Evolutionary conservation across 1,140 invertebrate genomes (phyloP).

Genomic region (Bombus affinis): DNA sequence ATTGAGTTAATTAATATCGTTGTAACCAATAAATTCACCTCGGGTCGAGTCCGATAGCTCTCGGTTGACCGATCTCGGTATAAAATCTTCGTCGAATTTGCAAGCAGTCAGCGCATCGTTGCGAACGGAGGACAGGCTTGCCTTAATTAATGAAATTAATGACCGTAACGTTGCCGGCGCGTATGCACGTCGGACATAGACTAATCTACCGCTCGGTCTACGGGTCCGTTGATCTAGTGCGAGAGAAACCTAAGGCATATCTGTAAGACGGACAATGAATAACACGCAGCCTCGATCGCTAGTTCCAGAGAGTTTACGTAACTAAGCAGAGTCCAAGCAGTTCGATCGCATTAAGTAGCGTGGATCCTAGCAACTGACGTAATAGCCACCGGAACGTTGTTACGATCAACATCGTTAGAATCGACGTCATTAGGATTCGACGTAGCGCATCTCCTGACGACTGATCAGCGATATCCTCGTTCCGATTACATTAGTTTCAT

Average conservation of each 20-base stretch:
- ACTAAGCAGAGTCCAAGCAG: conserved; percentile 16
- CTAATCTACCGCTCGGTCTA: conserved; percentile 60
- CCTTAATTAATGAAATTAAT: conserved; percentile 78
- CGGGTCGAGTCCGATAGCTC: background rate
- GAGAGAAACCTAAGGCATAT: conserved; percentile 45
- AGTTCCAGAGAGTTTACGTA: conserved; percentile 32
- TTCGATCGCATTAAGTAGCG: conserved; percentile 17
- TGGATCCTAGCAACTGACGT: conserved; percentile 3
- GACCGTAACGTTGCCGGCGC: conserved; percentile 65
- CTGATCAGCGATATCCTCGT: background rate
- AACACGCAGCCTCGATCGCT: conserved; percentile 40
- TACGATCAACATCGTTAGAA: background rate
- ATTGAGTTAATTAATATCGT: conserved; percentile 25
- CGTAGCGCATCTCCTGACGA: background rate
- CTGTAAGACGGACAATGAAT: conserved; percentile 65
- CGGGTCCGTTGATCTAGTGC: conserved; percentile 62
- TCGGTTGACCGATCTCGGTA: background rate
- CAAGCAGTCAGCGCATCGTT: conserved; percentile 55
- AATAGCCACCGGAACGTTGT: conserved; percentile 14
- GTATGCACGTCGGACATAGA: conserved; percentile 66
- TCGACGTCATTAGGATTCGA: background rate
- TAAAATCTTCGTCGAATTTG: conserved; percentile 58
- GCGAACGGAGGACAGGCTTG: conserved; percentile 59
- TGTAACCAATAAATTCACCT: conserved; percentile 22
- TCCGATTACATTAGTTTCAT: background rate